Conservation (phyloP, 2,113 vertebrate species). For the Pseudopodoces humilis region DNA sequence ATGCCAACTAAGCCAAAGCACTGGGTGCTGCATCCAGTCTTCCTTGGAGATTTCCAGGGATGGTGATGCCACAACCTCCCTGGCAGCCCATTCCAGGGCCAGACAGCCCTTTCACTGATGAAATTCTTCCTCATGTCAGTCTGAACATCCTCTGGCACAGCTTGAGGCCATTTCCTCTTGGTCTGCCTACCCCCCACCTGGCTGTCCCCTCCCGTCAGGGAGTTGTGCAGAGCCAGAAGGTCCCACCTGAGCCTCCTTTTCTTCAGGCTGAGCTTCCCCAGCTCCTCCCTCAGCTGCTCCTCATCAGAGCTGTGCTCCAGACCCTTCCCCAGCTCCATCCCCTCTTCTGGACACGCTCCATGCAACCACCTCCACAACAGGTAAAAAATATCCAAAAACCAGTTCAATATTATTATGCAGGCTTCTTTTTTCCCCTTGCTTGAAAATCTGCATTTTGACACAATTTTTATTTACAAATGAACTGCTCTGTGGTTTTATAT, state of each 20-base stretch:
- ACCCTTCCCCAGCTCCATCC: accelerated
- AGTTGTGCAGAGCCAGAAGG: not conserved
- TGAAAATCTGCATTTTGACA: not conserved
- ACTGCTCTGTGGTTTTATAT: not conserved
- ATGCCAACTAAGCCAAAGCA: not conserved
- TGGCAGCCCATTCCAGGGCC: not conserved
- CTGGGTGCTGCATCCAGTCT: not conserved
- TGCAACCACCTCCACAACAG: not conserved
- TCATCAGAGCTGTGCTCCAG: not conserved
- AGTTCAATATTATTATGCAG: not conserved
- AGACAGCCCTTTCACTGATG: not conserved
- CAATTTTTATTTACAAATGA: not conserved
- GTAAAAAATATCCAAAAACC: not conserved
- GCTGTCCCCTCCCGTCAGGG: not conserved
- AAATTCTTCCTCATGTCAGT: not conserved
- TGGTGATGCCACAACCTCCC: not conserved
- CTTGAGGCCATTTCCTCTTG: not conserved
- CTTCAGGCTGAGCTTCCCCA: not conserved
- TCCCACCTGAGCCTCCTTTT: not conserved
- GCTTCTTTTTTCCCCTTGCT: not conserved
- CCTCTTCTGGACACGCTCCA: accelerated
- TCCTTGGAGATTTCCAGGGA: not conserved
- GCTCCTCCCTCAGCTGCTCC: not conserved
- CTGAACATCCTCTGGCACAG: not conserved
- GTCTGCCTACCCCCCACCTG: not conserved